These are phyloP conservation scores for Zosterops lateralis DNA, from an alignment of 2,113 vertebrate species.

Conservation along the genomic window DNA sequence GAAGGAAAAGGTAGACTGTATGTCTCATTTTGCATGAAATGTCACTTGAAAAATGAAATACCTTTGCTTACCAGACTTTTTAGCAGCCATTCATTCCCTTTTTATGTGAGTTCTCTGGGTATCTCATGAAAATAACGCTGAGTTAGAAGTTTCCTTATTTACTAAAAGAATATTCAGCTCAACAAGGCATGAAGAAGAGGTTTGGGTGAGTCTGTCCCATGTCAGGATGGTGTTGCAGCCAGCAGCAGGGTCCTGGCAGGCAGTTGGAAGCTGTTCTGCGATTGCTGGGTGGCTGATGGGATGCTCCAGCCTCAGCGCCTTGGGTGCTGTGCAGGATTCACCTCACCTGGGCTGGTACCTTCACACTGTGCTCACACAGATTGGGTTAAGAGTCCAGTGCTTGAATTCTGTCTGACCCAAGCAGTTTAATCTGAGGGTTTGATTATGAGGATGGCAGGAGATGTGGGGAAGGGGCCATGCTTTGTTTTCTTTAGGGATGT, in stretches of 20 bases:
- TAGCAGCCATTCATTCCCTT: not conserved
- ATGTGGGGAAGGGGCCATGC: fast-evolving
- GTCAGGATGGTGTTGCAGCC: not conserved
- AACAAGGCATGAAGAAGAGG: not conserved
- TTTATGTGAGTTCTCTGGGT: not conserved
- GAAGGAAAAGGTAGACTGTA: not conserved
- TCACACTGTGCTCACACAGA: not conserved
- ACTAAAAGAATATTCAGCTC: not conserved
- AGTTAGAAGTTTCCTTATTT: not conserved
- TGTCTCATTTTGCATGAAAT: not conserved
- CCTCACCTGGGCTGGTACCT: not conserved
- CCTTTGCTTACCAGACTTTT: not conserved
- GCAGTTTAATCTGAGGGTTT: not conserved
- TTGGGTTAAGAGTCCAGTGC: not conserved
- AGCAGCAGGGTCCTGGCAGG: not conserved
- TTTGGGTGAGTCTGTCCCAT: not conserved
- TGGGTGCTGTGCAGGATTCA: not conserved
- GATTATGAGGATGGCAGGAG: not conserved
- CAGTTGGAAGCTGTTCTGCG: not conserved
- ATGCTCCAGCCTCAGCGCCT: not conserved
- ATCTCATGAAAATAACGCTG: not conserved
- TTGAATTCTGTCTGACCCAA: not conserved
- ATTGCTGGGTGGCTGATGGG: not conserved
- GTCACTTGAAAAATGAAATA: not conserved
- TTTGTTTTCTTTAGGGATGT: not conserved